Conservation (phyloP, 2,888 invertebrate genomes). For the Schizotus pectinicornis region DNA sequence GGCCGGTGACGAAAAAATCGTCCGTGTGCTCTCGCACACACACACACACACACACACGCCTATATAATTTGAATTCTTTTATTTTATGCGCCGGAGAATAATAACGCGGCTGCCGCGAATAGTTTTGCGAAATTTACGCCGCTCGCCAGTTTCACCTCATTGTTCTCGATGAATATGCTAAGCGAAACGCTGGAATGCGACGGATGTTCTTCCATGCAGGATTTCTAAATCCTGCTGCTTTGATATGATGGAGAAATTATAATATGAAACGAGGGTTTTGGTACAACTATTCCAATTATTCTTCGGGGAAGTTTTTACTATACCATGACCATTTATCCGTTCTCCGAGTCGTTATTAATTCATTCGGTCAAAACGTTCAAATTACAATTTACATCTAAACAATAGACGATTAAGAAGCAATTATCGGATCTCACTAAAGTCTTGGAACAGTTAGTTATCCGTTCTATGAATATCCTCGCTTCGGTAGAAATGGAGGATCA, state of each 20-base stretch:
- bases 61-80: conserved; percentile 60
- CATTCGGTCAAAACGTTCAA: not conserved
- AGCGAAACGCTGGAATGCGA: conserved; percentile 49
- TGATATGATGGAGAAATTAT: conserved; percentile 31
- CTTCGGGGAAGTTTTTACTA: not conserved
- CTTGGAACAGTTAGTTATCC: no score
- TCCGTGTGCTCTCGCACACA: conserved; percentile 2
- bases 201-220: conserved; percentile 41
- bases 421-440: no score
- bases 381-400: no score
- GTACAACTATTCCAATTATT: conserved; percentile 29
- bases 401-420: no score
- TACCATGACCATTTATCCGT: no score
- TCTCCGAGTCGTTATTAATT: no score
- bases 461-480: no score
- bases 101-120: conserved; percentile 58
- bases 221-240: conserved; percentile 32
- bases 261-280: conserved; percentile 20
- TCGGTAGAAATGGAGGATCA: no score
- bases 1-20: conserved; percentile 57
- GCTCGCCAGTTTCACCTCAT: conserved; percentile 54
- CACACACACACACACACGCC: conserved; percentile 43
- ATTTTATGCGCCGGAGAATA: conserved; percentile 56
- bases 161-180: conserved; percentile 59
- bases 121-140: conserved; percentile 59